A percentile compares a stretch with the other conserved stretches of the same genome.
These are phyloP conservation scores for Caenorhabditis sp. DNA, from an alignment of 2,888 invertebrate species.

Conservation along the genomic window DNA sequence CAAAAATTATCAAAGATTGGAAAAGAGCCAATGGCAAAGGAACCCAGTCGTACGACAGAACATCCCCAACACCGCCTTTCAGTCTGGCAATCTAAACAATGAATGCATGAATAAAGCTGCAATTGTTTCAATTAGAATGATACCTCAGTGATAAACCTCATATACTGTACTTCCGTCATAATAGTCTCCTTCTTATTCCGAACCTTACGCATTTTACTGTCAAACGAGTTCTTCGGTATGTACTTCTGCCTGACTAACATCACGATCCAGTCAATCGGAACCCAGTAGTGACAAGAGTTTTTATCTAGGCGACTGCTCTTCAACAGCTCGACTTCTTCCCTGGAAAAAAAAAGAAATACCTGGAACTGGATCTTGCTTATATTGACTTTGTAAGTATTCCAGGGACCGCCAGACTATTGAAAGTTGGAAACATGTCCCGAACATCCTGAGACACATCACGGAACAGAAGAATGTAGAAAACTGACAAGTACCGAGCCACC, in stretches of 20 bases:
- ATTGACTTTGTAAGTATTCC: constrained; percentile 54
- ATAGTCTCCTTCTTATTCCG: constrained; percentile 41
- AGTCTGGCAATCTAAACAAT: constrained; percentile 42
- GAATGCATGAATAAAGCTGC: too few species aligned
- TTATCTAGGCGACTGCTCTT: constrained; percentile 35
- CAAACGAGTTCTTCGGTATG: constrained; percentile 8
- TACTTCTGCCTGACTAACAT: constrained; percentile 58
- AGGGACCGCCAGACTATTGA: constrained; percentile 48
- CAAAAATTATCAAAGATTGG: constrained; percentile 49
- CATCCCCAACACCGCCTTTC: constrained; percentile 63
- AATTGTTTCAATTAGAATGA: background rate
- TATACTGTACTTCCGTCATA: constrained; percentile 56
- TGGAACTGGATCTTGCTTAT: background rate
- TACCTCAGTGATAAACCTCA: constrained; percentile 51
- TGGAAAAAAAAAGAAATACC: constrained; percentile 8
- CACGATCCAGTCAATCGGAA: constrained; percentile 68
- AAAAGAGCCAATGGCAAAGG: constrained; percentile 69
- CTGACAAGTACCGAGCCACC: constrained; percentile 65
- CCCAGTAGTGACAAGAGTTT: constrained; percentile 62
- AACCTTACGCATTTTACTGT: background rate
- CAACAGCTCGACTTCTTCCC: constrained; percentile 53
- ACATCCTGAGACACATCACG: constrained; percentile 65
- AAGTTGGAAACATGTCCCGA: constrained; percentile 57
- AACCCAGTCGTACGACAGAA: constrained; percentile 70
- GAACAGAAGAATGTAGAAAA: constrained; percentile 65